Conservation (phyloP, 1,140 invertebrate species). For the Cataglyphis hispanica region DNA sequence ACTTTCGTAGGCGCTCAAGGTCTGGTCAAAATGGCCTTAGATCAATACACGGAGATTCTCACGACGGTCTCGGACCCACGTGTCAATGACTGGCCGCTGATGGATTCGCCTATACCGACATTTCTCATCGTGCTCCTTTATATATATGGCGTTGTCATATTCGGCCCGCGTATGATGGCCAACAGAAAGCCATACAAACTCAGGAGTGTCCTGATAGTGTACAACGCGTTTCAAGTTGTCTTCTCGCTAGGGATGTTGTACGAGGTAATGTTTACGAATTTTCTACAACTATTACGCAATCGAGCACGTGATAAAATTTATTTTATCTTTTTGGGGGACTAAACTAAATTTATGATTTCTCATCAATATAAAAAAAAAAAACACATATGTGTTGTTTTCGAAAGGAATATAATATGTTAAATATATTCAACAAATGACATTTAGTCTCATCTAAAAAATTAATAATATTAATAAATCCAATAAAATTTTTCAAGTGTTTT, state of each 20-base stretch:
- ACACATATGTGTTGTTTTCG: not conserved
- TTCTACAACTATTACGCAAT: not conserved
- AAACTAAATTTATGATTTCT: not conserved
- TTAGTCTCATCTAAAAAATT: too few species aligned
- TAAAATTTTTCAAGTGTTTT: too few species aligned
- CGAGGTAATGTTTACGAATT: constrained; percentile 89
- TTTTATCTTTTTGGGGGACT: not conserved
- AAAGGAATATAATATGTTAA: too few species aligned
- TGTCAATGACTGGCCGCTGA: constrained; percentile 95
- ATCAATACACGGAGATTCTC: constrained; percentile 88
- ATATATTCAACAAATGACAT: too few species aligned
- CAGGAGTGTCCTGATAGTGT: constrained; percentile 92
- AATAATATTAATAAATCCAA: too few species aligned
- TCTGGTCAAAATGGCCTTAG: constrained; percentile 87
- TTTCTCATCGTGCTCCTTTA: constrained; percentile 93
- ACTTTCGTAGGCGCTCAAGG: constrained; percentile 85
- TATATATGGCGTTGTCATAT: constrained; percentile 92
- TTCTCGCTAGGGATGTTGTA: constrained; percentile 95
- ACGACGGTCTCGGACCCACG: constrained; percentile 91
- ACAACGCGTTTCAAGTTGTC: constrained; percentile 96
- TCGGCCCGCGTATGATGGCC: constrained; percentile 95
- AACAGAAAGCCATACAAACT: constrained; percentile 95
- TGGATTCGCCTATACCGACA: constrained; percentile 95
- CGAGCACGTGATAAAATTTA: not conserved
- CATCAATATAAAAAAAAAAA: not conserved